Evolutionary conservation across 2,797 vertebrate genomes (phyloP), one percentile per base, ranked within the genome.

Genomic region (Tapirus indicus): DNA sequence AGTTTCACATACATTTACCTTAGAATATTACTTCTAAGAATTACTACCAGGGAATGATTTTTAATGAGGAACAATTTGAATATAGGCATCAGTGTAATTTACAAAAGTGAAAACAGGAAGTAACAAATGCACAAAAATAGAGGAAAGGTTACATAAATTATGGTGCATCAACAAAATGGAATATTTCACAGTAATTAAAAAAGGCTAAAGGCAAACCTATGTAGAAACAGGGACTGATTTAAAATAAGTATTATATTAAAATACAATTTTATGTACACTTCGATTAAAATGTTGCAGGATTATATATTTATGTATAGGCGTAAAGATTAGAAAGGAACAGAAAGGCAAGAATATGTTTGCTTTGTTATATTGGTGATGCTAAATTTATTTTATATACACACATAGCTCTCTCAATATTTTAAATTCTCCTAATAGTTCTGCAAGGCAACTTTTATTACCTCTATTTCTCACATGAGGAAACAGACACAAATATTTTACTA

Each of bases 1-100:
- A 88, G 88, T 66, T 92, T 92, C 68, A 62, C 27, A 44, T 64
- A 54, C 44, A 49, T 97, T 88, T 38, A 41, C n/a, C 13, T 93
- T 35, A 66, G 16, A 74, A n/a, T 71, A 64, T 60, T 58, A 83
- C 47, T 80, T 88, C 8, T 41, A 83, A 87, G 47, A 95, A 66
- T 68, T 35, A 49, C 82, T 71, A n/a, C 0, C 38, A 78, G 64
- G 80, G 88, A 49, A 52, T 77, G 52, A 75, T 62, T 91, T 94
- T 60, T 27, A 71, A 58, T 72, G 27, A 74, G 23, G 13, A 77
- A 60, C 14, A 58, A n/a, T 77, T 87, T 58, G 75, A 92, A 80
- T 49, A 69, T 20, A 56, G 62, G 18, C 18, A 44, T 88, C 44
- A 47, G 20, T 68, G 5, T 75, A 84, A 82, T 72, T 60, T 87